Conservation (phyloP, 2,888 invertebrate species). For the Latrodectus elegans region DNA sequence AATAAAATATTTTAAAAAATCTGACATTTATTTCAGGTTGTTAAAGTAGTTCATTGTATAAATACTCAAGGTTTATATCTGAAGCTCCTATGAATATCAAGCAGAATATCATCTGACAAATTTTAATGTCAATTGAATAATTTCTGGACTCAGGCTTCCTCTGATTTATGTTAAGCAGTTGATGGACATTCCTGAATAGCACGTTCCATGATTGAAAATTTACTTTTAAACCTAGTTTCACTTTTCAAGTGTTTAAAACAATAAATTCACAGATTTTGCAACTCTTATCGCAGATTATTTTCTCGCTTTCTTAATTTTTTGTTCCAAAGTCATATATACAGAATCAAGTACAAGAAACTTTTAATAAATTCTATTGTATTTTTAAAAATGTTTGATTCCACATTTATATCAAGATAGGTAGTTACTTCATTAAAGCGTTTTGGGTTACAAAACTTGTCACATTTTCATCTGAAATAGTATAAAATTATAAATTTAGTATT, state of each 20-base stretch:
- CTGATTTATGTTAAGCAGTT: not conserved
- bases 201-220: slow-evolving; percentile 17
- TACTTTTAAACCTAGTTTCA: slow-evolving; percentile 22
- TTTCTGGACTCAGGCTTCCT: not conserved
- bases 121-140: slow-evolving; percentile 3
- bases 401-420: no score
- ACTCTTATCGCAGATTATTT: not conserved
- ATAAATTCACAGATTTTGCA: slow-evolving; percentile 1
- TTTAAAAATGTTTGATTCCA: not conserved
- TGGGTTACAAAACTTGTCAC: no score
- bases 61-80: slow-evolving; percentile 43
- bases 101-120: slow-evolving; percentile 23
- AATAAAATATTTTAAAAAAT: no score
- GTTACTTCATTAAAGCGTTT: no score
- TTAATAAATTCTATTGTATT: slow-evolving; percentile 26
- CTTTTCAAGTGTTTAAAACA: slow-evolving; percentile 14
- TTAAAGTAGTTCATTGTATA: no score
- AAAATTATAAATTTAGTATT: no score
- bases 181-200: slow-evolving; percentile 26
- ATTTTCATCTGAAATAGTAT: no score
- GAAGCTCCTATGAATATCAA: slow-evolving; percentile 32
- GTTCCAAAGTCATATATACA: not conserved
- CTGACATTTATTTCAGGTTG: no score
- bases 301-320: not conserved
- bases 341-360: slow-evolving; percentile 35